Conservation (phyloP, 2,113 vertebrate genomes). For the Macaca mulatta region DNA sequence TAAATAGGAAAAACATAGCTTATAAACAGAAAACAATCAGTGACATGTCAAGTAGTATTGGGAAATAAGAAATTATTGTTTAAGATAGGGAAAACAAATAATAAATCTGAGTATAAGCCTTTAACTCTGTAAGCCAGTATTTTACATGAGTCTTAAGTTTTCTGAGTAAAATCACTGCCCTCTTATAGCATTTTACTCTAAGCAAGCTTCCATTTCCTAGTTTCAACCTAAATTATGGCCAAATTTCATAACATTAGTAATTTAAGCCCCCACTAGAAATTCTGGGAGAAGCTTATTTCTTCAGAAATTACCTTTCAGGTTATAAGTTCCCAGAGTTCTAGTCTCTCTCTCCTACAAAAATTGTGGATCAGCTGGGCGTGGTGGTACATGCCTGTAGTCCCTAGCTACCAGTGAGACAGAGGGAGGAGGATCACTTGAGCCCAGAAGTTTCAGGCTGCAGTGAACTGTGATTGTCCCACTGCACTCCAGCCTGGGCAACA, state of each 20-base stretch:
- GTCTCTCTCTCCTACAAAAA: background rate
- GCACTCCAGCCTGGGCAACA: too few relatives aligned
- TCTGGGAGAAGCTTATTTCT: background rate
- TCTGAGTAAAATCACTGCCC: background rate
- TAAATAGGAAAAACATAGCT: background rate
- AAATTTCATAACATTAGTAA: conserved; percentile 12
- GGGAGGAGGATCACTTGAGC: too few relatives aligned
- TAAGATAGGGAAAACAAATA: background rate
- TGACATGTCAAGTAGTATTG: background rate
- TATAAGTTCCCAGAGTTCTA: conserved; percentile 16
- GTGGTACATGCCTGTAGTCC: background rate
- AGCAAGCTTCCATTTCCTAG: background rate
- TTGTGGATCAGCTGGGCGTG: background rate
- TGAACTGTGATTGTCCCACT: too few relatives aligned
- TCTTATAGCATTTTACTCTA: background rate
- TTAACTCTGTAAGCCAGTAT: background rate
- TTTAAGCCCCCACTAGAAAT: background rate
- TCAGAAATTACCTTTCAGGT: background rate
- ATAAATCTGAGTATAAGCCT: background rate
- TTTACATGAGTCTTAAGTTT: background rate
- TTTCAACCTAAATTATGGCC: background rate
- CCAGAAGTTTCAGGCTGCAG: too few relatives aligned
- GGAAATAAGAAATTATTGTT: background rate
- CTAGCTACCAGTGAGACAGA: too few relatives aligned
- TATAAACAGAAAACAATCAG: background rate